Conservation (phyloP, 2,113 vertebrate species). For the Ochotona princeps region DNA sequence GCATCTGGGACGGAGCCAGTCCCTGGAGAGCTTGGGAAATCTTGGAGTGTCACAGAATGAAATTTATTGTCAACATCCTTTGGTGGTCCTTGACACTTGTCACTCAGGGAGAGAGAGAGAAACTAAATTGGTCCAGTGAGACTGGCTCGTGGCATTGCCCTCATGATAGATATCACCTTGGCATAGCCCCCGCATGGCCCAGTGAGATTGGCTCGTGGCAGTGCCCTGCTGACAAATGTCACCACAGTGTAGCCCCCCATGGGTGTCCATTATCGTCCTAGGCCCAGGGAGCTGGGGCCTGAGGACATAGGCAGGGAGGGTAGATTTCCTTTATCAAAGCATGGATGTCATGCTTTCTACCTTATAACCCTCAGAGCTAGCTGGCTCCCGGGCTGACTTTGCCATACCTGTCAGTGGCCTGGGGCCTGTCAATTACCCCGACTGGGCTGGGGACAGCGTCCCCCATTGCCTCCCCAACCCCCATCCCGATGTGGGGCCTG, state of each 20-base stretch:
- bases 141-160: neutral
- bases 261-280: neutral
- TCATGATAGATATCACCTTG: fast-evolving
- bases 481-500: neutral
- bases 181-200: neutral
- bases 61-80: neutral
- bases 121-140: neutral
- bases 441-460: neutral
- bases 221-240: fast-evolving
- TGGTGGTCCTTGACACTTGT: neutral
- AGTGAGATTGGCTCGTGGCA: neutral
- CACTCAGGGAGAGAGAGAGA: neutral
- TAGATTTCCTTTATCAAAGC: neutral
- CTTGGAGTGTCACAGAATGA: neutral
- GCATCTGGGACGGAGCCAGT: neutral
- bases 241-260: neutral
- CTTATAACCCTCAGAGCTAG: neutral
- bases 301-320: neutral
- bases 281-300: neutral
- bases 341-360: neutral
- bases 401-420: neutral
- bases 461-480: neutral
- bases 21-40: neutral
- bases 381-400: neutral
- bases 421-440: neutral